Evolutionary conservation across 2,113 vertebrate genomes (phyloP), one percentile per base, ranked within the genome.

Genomic region (Odontesthes bonariensis): DNA sequence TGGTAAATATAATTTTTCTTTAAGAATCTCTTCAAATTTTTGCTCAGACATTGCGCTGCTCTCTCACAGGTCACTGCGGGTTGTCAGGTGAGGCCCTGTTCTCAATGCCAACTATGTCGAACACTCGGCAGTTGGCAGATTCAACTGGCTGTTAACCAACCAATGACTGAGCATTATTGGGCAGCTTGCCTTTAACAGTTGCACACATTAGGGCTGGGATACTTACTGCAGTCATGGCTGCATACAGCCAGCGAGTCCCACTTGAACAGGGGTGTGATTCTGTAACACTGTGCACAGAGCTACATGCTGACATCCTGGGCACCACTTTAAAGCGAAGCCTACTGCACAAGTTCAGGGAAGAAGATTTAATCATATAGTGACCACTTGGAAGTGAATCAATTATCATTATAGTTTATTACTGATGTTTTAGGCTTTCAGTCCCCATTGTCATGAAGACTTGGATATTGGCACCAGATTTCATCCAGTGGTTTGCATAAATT

Each of bases 261-360:
- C 38, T 65, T 20, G 19, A 82, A 82, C 82, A 85, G 46, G 14
- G 46, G 46, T 49, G 17, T 49, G 46, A 49, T 49, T n/a, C 46
- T 49, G 17, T n/a, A n/a, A 49, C 46, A n/a, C 17, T 44, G 11
- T 74, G 49, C 49, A 69, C 19, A 0, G 42, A 78, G 76, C 42
- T 2, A 23, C 33, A 79, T 22, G 22, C 52, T 49, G 81, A 84
- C 71, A 87, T 87, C 76, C 71, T 73, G 57, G 75, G 46, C 9
- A 9, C 79, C 5, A 7, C n/a, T 56, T 64, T 16, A 62, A 62
- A 44, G 46, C 57, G 52, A 61, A 56, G 10, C 23, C n/a, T 8
- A 35, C 44, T 0, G 6, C 4, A 0, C 13, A 19, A 62, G n/a
- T 27, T n/a, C 7, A 53, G 8, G 5, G 14, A 77, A 63, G 33